Base-by-base conservation (phyloP, 2,113 vertebrate species). In the Ptychochromis oligacanthus region DNA sequence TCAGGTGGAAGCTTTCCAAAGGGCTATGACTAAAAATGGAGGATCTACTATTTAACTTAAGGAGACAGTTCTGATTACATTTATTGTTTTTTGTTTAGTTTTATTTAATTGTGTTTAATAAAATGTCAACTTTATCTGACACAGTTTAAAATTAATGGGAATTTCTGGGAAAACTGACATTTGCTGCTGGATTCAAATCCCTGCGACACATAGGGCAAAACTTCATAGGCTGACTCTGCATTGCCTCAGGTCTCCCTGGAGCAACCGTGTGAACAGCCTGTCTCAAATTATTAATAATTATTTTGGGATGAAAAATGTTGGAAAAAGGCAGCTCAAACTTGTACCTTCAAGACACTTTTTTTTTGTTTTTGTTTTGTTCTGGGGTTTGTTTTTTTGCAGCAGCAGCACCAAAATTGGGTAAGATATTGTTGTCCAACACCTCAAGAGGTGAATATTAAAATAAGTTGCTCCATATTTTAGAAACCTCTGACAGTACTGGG, bases 241-340 rank as follows among this genome's bases (percentile, higher is more conserved):
- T 56, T 18, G 67, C 85, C 80, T 80, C 76, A 12, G 78, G 90
- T 86, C 75, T 88, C 87, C 89, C 52, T 31, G 62, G 52, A 88
- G 84, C 31, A 2, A 5, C 59, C 14, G 40, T 72, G 77, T 79
- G 60, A 89, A 82, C 81, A 81, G 67, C 56, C 78, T 80, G 60
- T 80, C 81, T 82, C 34, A n/a, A 57, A 87, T 91, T 78, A 82
- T 89, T 78, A 82, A 89, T 81, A 70, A 59, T 28, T 17, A 67
- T 80, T 57, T 59, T 77, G 18, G 34, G 67, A 81, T 58, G 17
- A 56, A 75, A 49, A 46, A 86, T 72, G 52, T 46, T 78, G 56
- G 20, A 60, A 60, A 84, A 64, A 38, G 54, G 57, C 8, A 75
- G 2, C 36, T 55, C 22, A 78, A 57, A 82, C 56, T 40, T 13